Evolutionary conservation across 2,797 vertebrate genomes (phyloP), one percentile per base, ranked within the genome.

Genomic region (Squalus acanthias): DNA sequence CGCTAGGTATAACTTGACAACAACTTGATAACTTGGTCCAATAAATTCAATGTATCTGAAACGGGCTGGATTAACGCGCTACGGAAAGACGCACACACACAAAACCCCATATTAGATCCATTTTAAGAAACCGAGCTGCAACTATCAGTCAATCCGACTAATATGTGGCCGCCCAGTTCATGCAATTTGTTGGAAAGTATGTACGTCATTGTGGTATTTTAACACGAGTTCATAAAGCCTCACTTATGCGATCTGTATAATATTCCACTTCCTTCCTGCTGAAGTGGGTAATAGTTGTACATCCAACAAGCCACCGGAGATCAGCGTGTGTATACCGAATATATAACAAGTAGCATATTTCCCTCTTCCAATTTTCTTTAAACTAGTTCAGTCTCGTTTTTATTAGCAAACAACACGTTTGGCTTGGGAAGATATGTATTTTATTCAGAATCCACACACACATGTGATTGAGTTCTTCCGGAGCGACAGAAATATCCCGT

Each of bases 151-250:
- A 70, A 72, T 60, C 70, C 22, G 24, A 95, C 70, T 20, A 53
- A 53, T 74, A 72, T 57, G 94, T 76, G 94, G 94, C 70, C 94
- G 94, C 94, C 94, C 70, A 95, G 70, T 57, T 76, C 70, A 74
- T 95, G 70, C 70, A 95, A 95, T 95, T 95, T 95, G 94, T 95
- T 95, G 70, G 70, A 46, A 95, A 95, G 94, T 33, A 60, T n/a
- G 50, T 57, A 95, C 94, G 94, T 95, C 94, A 95, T 69, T 76
- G 91, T 46, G 70, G 50, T 60, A 76, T 50, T 95, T 76, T 95
- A 74, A 53, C 70, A 50, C 46, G 70, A 95, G 94, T 95, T 95
- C 70, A 95, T 72, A 57, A 95, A 95, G 70, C 94, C 46, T 95
- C 94, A 72, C 69, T 74, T 95, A 70, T 74, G 65, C 70, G 46